phyloP scores from a whole-genome alignment of 2,113 vertebrate species.

The Tyrannus savana region DNA sequence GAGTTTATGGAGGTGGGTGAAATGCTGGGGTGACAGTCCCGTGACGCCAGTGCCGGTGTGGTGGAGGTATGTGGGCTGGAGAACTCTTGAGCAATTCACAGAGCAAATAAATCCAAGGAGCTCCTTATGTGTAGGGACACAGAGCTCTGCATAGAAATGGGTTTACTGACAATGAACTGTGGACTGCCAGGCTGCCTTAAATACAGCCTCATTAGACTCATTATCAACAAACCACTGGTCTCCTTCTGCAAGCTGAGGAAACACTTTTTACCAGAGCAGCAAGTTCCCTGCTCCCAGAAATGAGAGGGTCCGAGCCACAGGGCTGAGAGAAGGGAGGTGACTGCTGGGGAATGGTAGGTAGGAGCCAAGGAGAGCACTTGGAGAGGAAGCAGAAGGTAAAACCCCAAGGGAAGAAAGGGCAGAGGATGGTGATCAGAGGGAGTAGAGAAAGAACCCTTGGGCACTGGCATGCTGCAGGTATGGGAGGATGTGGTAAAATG shows the following conservation, averaged over 20 bases:
- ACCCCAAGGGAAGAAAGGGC: background rate
- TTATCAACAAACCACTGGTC: conserved; percentile 8
- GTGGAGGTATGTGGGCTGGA: background rate
- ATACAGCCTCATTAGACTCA: background rate
- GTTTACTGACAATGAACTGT: conserved; percentile 9
- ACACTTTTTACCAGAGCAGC: background rate
- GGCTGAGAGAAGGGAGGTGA: background rate
- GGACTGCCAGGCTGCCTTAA: conserved; percentile 26
- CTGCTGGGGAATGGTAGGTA: background rate
- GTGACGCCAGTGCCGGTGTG: rapidly evolving
- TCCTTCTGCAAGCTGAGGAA: conserved; percentile 8
- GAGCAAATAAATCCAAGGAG: conserved; percentile 14
- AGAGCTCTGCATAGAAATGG: background rate
- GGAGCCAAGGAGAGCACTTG: background rate
- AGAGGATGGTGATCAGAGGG: rapidly evolving
- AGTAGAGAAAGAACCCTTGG: background rate
- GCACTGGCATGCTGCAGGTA: rapidly evolving
- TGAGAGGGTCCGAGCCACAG: background rate
- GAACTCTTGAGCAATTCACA: background rate
- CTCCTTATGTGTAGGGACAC: background rate
- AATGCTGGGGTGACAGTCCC: background rate
- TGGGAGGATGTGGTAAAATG: background rate
- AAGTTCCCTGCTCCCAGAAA: background rate
- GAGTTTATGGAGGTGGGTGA: background rate
- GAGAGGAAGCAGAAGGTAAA: background rate